These are phyloP conservation scores for Delphinus delphis DNA, from an alignment of 2,113 vertebrate genomes.

Conservation along the genomic window DNA sequence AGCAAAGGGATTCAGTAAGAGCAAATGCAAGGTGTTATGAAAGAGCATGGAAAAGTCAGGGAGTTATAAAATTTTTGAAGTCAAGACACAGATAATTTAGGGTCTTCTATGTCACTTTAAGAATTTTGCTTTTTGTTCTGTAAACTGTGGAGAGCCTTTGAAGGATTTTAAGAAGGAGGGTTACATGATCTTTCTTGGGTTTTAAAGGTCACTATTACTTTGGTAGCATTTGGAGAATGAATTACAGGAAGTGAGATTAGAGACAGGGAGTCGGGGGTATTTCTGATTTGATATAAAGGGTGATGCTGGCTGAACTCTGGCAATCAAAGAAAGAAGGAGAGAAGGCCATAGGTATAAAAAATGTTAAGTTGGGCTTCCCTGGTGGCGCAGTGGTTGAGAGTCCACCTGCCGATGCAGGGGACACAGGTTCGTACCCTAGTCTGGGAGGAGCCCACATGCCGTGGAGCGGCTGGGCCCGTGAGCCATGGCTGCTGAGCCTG, in stretches of 20 bases:
- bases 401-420: too few species aligned
- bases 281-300: conserved; percentile 40
- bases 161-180: conserved; percentile 51
- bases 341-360: neutral
- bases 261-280: neutral
- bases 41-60: neutral
- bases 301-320: neutral
- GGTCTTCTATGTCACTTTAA: conserved; percentile 52
- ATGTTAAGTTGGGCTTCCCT: neutral
- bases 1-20: neutral
- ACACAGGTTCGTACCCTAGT: too few species aligned
- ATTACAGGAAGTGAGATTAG: conserved; percentile 50
- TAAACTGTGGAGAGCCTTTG: conserved; percentile 55
- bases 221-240: conserved; percentile 36
- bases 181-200: neutral
- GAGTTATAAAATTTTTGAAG: conserved; percentile 8
- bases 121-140: conserved; percentile 46
- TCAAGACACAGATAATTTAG: conserved; percentile 56
- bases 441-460: too few species aligned
- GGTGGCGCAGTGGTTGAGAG: too few species aligned
- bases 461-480: too few species aligned
- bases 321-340: neutral
- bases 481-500: too few species aligned
- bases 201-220: conserved; percentile 57
- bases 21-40: neutral